Conservation (phyloP, 1,140 invertebrate species). For the Psix sp. region DNA sequence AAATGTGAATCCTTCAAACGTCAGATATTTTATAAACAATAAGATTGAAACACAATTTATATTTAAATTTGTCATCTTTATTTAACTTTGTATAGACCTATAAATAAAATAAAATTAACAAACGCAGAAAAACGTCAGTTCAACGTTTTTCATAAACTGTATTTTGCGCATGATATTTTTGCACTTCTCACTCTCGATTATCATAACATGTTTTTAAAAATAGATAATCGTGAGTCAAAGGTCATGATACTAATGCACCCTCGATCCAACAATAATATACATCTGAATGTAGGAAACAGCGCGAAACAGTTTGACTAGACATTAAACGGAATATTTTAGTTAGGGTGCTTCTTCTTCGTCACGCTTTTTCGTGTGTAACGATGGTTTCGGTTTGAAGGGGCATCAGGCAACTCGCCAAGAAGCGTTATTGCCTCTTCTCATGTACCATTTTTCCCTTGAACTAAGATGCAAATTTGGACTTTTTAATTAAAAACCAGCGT, state of each 20-base stretch:
- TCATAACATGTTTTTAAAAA: too few species aligned
- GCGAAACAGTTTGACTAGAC: slow-evolving; percentile 16
- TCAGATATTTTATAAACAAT: too few species aligned
- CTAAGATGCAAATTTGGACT: slow-evolving; percentile 15
- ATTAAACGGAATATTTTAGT: slow-evolving; percentile 46
- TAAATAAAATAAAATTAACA: too few species aligned
- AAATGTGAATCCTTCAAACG: too few species aligned
- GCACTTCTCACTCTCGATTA: too few species aligned
- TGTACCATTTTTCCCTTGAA: not conserved
- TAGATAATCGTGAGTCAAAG: too few species aligned
- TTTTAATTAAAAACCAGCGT: slow-evolving; percentile 36
- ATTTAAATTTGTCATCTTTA: too few species aligned
- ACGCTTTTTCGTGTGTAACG: slow-evolving; percentile 15
- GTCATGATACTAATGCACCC: not conserved
- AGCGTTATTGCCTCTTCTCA: slow-evolving; percentile 31
- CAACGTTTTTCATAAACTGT: too few species aligned
- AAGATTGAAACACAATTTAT: too few species aligned
- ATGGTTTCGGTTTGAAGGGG: slow-evolving; percentile 23
- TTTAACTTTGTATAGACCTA: too few species aligned
- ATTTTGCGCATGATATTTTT: too few species aligned
- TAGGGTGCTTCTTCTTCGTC: slow-evolving; percentile 34
- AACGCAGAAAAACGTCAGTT: too few species aligned
- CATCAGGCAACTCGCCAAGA: slow-evolving; percentile 40
- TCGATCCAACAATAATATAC: slow-evolving; percentile 8
- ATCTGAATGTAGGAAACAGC: slow-evolving; percentile 33